Evolutionary conservation across 2,113 vertebrate genomes (phyloP).

Genomic region (Lanius ludovicianus): DNA sequence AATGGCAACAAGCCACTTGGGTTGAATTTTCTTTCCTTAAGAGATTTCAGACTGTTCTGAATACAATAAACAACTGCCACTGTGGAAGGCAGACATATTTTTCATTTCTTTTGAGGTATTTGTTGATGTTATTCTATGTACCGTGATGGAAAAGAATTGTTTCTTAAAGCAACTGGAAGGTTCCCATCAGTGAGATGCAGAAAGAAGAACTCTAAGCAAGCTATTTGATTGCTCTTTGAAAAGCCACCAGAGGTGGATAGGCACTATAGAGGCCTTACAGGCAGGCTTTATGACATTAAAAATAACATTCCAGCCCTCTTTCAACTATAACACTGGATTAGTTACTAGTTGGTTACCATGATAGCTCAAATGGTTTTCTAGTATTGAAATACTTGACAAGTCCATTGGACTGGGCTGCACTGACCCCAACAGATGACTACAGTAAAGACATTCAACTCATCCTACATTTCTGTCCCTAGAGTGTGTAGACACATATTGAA

Average conservation of each 20-base stretch:
- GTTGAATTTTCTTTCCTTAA: background rate
- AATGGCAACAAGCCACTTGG: background rate
- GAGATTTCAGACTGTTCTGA: background rate
- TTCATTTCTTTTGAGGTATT: background rate
- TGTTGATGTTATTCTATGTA: background rate
- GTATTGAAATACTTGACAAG: background rate
- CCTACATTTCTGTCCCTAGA: background rate
- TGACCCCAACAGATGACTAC: background rate
- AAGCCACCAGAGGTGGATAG: background rate
- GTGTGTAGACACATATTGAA: background rate
- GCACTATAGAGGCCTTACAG: background rate
- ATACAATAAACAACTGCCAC: background rate
- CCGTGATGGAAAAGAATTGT: background rate
- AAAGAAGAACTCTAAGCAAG: background rate
- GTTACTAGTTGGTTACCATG: background rate
- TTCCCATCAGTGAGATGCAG: background rate
- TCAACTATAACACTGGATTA: background rate
- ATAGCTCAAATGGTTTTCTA: background rate
- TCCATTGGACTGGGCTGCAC: background rate
- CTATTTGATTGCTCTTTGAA: background rate
- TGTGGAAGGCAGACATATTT: background rate
- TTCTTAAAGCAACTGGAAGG: background rate
- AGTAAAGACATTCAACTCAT: background rate
- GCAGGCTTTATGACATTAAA: background rate
- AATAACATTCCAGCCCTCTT: background rate